These are phyloP conservation scores for Dolomedes plantarius DNA, from an alignment of 2,888 invertebrate genomes.

Conservation along the genomic window DNA sequence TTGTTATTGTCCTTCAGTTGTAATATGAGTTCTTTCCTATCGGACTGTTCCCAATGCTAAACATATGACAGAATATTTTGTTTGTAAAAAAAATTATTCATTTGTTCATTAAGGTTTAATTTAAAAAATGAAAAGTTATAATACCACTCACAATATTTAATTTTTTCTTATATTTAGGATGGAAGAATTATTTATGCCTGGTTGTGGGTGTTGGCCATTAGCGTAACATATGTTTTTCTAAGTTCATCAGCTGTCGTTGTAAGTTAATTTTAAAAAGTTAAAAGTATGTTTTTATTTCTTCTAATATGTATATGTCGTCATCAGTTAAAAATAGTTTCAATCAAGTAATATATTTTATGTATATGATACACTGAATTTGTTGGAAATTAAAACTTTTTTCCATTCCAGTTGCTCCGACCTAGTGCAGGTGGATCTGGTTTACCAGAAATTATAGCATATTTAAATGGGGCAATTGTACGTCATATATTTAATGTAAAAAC, in stretches of 20 bases:
- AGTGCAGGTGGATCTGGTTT: conserved; percentile 75
- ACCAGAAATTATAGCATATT: conserved; percentile 77
- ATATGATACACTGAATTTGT: no score
- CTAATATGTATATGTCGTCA: no score
- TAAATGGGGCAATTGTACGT: conserved; percentile 77
- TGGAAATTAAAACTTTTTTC: neutral
- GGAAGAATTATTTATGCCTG: conserved; percentile 42
- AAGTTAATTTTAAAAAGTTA: neutral
- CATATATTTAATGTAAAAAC: conserved; percentile 77
- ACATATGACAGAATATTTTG: no score
- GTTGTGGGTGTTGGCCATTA: conserved; percentile 37
- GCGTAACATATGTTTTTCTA: conserved; percentile 25
- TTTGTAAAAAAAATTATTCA: no score
- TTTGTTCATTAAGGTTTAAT: no score
- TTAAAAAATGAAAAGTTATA: no score
- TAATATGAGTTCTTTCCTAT: no score
- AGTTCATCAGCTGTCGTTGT: conserved; percentile 53
- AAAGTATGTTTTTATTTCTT: neutral
- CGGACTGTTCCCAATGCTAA: no score
- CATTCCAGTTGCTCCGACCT: conserved; percentile 41
- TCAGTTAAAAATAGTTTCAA: no score
- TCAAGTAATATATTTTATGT: no score
- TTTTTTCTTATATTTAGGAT: conserved; percentile 12
- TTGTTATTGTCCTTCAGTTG: no score
- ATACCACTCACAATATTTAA: no score